Evolutionary conservation across 2,797 vertebrate genomes (phyloP).

Genomic region (Mus caroli): DNA sequence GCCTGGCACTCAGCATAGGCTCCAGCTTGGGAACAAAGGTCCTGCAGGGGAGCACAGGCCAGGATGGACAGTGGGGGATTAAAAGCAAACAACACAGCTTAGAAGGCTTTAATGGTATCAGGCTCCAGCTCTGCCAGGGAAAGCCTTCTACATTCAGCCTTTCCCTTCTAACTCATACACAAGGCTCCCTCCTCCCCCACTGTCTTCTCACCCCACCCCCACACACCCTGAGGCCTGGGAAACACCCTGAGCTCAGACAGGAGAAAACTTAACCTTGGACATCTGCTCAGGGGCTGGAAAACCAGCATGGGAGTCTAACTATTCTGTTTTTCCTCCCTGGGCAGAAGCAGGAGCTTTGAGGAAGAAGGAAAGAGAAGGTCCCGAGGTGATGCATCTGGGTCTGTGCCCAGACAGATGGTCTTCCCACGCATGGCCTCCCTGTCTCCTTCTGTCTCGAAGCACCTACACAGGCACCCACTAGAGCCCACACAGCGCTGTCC

Average conservation of each 20-base stretch:
- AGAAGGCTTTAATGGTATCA: constrained; percentile 89
- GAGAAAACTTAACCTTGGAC: neutral
- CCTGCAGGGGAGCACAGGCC: constrained; percentile 87
- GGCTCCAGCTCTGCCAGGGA: constrained; percentile 61
- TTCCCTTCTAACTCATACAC: neutral
- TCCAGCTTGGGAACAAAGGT: constrained; percentile 89
- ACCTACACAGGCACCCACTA: neutral
- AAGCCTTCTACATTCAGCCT: neutral
- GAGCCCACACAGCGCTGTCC: neutral
- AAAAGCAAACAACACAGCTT: constrained; percentile 91
- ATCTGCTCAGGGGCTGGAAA: constrained; percentile 42
- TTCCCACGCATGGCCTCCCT: constrained; percentile 32
- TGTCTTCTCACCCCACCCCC: neutral
- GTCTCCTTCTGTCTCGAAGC: constrained; percentile 61
- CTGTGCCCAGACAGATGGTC: constrained; percentile 78
- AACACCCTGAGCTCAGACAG: neutral
- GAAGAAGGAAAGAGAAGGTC: constrained; percentile 11
- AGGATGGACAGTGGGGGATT: constrained; percentile 87
- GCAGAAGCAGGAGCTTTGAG: constrained; percentile 52
- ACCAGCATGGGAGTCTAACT: constrained; percentile 13
- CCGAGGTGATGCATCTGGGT: constrained; percentile 57
- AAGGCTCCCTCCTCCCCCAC: neutral
- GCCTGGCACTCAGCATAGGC: constrained; percentile 92
- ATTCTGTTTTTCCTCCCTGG: constrained; percentile 47
- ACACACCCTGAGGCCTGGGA: neutral